Conservation (phyloP, 2,888 invertebrate genomes). For the Idaea aversata region DNA sequence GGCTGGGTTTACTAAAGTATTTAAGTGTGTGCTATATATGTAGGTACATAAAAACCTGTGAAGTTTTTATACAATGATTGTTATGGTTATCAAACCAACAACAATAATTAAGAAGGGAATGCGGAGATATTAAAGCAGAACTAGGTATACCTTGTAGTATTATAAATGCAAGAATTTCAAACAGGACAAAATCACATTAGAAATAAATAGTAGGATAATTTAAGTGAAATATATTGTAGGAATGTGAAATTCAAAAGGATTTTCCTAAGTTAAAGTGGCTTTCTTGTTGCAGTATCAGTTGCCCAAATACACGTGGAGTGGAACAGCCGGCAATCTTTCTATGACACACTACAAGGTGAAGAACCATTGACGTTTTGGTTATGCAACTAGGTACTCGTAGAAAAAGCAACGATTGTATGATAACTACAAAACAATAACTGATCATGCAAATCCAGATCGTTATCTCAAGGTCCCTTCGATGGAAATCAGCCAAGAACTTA, state of each 20-base stretch:
- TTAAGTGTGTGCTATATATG: too few relatives aligned
- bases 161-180: too few relatives aligned
- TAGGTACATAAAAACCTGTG: too few relatives aligned
- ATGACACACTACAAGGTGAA: conserved; percentile 51
- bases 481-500: conserved; percentile 49
- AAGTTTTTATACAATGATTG: too few relatives aligned
- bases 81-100: neutral
- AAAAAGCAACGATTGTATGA: neutral
- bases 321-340: conserved; percentile 37
- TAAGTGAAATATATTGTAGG: neutral
- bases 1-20: too few relatives aligned
- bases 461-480: neutral
- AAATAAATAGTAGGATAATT: neutral
- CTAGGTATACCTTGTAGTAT: neutral
- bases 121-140: neutral
- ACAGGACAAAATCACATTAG: neutral
- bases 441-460: neutral
- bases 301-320: conserved; percentile 39
- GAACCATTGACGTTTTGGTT: conserved; percentile 69
- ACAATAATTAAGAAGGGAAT: neutral
- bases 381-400: conserved; percentile 67
- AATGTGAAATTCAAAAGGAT: neutral
- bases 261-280: neutral
- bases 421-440: conserved; percentile 17
- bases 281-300: neutral